Base-by-base conservation (phyloP, 2,113 vertebrate genomes). In the Rostratula benghalensis region DNA sequence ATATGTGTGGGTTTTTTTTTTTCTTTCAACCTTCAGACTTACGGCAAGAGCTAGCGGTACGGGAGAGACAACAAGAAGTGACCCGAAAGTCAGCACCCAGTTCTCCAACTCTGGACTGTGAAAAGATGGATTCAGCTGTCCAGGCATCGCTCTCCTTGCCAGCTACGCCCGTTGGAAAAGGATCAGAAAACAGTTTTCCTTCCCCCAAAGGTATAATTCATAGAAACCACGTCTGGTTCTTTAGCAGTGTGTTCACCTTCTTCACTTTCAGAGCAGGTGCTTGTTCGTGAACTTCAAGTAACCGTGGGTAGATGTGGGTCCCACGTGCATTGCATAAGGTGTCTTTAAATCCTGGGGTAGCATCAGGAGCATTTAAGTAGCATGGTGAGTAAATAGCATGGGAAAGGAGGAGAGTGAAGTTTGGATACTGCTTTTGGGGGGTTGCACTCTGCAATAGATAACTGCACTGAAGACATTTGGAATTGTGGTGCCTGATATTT, bases 91-190 rank as follows among this genome's bases (percentile, higher is more conserved):
- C 99, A 0, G 99, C 99, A 2, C 99, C 99, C 68, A 99, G 99
- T 96, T 99, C 99, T 9, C 99, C 99, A 0, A 99, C 99, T 7
- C 97, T 98, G 46, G 99, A 99, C 96, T 98, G 98, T 41, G 99
- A 99, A 80, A 99, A 99, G 98, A 99, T 98, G 83, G 99, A 99
- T 90, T 99, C 99, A 1, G 99, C 99, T 39, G 99, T 99, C 33
- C 99, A 99, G 83, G 99, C 99, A 0, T 99, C 99, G 4, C 98
- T 99, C 45, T 99, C 99, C 41, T 98, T 99, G 84, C 99, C 99
- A 56, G 99, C 99, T 56, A 99, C 99, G 3, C 99, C 99, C 4
- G 98, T 99, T 56, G 99, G 99, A 93, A 99, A 99, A 96, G 97
- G 96, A 94, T 98, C 98, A 50, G 99, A 99, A 78, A 99, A 98